phyloP scores from a whole-genome alignment of 2,113 vertebrate species.

The Poicephalus meyeri region DNA sequence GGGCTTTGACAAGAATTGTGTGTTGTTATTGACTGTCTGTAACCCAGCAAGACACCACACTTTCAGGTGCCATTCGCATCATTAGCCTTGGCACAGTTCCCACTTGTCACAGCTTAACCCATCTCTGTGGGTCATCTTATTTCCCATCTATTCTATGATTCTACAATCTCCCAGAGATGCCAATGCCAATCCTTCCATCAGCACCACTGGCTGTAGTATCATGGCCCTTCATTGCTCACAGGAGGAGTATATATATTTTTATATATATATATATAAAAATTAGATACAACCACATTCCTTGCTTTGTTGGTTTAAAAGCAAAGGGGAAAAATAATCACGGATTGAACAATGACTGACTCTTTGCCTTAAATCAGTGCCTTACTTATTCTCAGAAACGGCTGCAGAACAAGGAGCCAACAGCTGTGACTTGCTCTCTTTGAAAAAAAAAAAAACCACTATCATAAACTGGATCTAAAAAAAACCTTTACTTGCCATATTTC shows the following conservation, averaged over 20 bases:
- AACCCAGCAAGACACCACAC: not conserved
- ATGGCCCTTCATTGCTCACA: not conserved
- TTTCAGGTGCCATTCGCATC: not conserved
- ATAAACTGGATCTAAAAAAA: constrained; percentile 23
- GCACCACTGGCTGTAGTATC: not conserved
- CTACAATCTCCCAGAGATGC: not conserved
- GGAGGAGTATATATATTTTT: not conserved
- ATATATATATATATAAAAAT: not conserved
- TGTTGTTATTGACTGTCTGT: not conserved
- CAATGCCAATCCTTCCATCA: not conserved
- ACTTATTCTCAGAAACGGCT: not conserved
- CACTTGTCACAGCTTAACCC: not conserved
- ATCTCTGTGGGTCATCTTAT: no score
- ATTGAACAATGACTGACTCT: not conserved
- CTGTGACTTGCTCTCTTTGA: not conserved
- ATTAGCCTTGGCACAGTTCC: not conserved
- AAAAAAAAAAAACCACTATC: not conserved
- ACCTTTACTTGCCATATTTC: constrained; percentile 49
- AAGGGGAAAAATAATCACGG: not conserved
- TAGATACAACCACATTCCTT: not conserved
- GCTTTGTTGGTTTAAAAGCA: not conserved
- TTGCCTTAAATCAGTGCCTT: not conserved
- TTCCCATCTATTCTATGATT: no score
- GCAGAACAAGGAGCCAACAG: not conserved
- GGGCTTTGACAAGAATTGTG: not conserved